Conservation (phyloP, 2,888 invertebrate genomes). For the Drosophila parthenogenetica region DNA sequence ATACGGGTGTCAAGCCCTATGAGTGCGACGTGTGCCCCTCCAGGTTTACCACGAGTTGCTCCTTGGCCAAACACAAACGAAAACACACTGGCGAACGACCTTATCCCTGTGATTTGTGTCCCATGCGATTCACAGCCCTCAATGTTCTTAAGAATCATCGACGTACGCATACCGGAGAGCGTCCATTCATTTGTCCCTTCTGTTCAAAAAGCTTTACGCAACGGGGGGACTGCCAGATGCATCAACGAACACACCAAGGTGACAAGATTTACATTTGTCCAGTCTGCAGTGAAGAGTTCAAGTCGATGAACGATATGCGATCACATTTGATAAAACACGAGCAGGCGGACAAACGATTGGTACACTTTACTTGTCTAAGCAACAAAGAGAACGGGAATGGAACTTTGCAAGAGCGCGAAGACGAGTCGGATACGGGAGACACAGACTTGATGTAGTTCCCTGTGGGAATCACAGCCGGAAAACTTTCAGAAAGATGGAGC, state of each 20-base stretch:
- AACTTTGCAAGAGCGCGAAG: slow-evolving; percentile 52
- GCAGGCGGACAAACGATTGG: slow-evolving; percentile 61
- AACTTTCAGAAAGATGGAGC: slow-evolving; percentile 1
- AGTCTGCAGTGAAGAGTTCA: slow-evolving; percentile 82
- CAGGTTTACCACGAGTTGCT: slow-evolving; percentile 87
- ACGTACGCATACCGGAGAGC: slow-evolving; percentile 87
- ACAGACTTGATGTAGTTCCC: slow-evolving; percentile 50
- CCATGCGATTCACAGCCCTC: slow-evolving; percentile 87
- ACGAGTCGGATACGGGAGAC: slow-evolving; percentile 51
- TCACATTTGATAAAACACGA: slow-evolving; percentile 86
- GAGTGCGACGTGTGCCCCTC: slow-evolving; percentile 86
- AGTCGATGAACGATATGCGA: slow-evolving; percentile 86
- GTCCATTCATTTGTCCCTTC: slow-evolving; percentile 86
- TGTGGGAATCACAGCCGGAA: slow-evolving; percentile 22
- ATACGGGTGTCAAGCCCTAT: slow-evolving; percentile 88
- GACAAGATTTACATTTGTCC: slow-evolving; percentile 79
- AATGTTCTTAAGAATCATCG: slow-evolving; percentile 87
- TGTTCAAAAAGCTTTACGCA: slow-evolving; percentile 87
- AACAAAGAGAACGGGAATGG: slow-evolving; percentile 60
- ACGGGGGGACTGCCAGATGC: slow-evolving; percentile 87
- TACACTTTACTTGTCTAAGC: slow-evolving; percentile 62
- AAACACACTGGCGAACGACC: slow-evolving; percentile 88
- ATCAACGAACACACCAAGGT: slow-evolving; percentile 87
- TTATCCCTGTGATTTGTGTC: slow-evolving; percentile 87
- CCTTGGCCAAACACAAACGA: slow-evolving; percentile 87